A percentile compares a stretch with the other conserved stretches of the same genome.
Evolutionary conservation across 2,113 vertebrate genomes (phyloP).

Genomic region (Calypte anna): DNA sequence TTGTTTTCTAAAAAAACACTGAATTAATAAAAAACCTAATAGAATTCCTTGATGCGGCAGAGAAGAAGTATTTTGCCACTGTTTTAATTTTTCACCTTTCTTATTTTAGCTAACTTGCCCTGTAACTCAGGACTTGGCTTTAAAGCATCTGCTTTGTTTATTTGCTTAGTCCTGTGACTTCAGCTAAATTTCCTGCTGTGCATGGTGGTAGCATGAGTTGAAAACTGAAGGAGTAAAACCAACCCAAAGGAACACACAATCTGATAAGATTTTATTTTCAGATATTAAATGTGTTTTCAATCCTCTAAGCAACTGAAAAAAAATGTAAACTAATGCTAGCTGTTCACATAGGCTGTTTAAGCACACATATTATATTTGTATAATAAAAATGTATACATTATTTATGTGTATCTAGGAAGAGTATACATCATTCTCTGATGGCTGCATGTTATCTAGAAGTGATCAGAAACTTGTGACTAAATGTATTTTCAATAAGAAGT

Average conservation of each 20-base stretch:
- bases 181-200: constrained; percentile 33
- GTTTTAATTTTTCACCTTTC: neutral
- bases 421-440: neutral
- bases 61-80: neutral
- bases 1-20: neutral
- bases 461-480: neutral
- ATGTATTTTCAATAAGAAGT: neutral
- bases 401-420: neutral
- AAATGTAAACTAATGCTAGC: neutral
- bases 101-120: neutral
- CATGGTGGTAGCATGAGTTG: neutral
- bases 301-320: neutral
- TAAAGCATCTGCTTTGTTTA: constrained; percentile 35
- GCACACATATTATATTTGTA: neutral
- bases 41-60: neutral
- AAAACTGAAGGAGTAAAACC: constrained; percentile 24
- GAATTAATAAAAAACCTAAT: neutral
- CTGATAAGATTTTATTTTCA: constrained; percentile 18
- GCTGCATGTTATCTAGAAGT: neutral
- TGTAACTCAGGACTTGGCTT: neutral
- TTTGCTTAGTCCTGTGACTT: constrained; percentile 47
- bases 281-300: neutral
- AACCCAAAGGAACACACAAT: constrained; percentile 26
- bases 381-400: neutral
- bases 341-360: neutral